These are phyloP conservation scores for Phyllopteryx taeniolatus DNA, from an alignment of 2,113 vertebrate species.

Conservation along the genomic window DNA sequence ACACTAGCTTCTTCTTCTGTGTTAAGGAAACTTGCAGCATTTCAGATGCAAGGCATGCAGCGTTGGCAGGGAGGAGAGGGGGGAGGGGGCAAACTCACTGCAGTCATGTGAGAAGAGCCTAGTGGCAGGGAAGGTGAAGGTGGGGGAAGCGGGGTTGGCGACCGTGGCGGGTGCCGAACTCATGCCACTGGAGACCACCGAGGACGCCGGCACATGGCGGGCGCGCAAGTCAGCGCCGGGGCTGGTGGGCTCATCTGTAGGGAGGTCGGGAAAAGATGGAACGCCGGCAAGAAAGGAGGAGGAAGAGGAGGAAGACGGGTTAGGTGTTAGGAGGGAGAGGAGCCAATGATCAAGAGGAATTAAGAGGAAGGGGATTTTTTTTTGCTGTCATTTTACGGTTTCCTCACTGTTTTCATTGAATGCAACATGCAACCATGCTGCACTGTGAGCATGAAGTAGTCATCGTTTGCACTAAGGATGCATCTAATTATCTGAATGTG, in stretches of 20 bases:
- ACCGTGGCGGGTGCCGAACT: conserved; percentile 83
- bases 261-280: conserved; percentile 10
- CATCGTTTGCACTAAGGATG: background rate
- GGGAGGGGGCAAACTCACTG: conserved; percentile 81
- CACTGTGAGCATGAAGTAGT: background rate
- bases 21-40: conserved; percentile 2
- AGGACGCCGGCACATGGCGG: conserved; percentile 92
- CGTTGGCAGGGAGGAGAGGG: conserved; percentile 4
- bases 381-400: background rate
- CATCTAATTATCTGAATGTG: background rate
- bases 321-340: conserved; percentile 17
- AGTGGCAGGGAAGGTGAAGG: conserved; percentile 86
- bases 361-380: conserved; percentile 25
- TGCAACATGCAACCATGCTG: conserved; percentile 1
- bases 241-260: conserved; percentile 91
- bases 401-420: background rate
- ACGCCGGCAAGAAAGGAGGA: background rate
- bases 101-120: conserved; percentile 94
- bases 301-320: conserved; percentile 8
- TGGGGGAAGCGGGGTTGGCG: conserved; percentile 85
- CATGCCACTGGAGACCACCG: conserved; percentile 95
- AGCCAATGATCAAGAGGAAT: conserved; percentile 22
- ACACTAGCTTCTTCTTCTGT: conserved; percentile 12
- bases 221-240: conserved; percentile 93
- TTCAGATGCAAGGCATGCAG: conserved; percentile 6